Evolutionary conservation across 2,888 invertebrate species (phyloP).

Genomic region (Pachliopta kotzebuea): DNA sequence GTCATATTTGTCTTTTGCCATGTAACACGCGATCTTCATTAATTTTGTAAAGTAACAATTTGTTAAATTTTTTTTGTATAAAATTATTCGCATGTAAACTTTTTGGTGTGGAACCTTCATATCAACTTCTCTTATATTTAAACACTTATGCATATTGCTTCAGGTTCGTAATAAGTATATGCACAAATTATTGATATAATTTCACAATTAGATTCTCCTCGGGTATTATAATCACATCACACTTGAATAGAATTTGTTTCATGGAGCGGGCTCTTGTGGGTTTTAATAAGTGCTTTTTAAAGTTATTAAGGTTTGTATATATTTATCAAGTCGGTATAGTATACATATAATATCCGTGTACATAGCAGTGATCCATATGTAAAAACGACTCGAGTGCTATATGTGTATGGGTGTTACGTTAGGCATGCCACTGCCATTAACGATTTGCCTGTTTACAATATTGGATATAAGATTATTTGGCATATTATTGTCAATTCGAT

Average conservation of each 20-base stretch:
- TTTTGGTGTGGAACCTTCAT: no score
- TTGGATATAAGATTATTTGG: constrained; percentile 37
- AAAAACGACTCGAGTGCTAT: constrained; percentile 68
- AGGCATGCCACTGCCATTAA: constrained; percentile 70
- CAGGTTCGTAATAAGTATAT: constrained; percentile 22
- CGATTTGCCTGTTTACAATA: constrained; percentile 47
- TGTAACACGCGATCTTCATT: no score
- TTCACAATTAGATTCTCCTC: constrained; percentile 34
- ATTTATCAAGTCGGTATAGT: constrained; percentile 72
- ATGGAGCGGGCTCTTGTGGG: constrained; percentile 51
- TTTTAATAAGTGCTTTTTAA: constrained; percentile 69
- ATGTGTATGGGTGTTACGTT: constrained; percentile 62
- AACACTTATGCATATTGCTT: constrained; percentile 26
- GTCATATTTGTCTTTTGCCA: no score
- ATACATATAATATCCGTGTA: constrained; percentile 63
- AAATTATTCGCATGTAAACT: no score
- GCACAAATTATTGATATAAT: constrained; percentile 32
- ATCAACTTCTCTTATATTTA: constrained; percentile 13
- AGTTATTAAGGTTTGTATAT: constrained; percentile 69
- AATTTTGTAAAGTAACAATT: no score
- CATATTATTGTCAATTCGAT: constrained; percentile 35
- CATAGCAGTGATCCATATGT: constrained; percentile 60
- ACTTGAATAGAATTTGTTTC: constrained; percentile 39
- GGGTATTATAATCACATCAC: constrained; percentile 32
- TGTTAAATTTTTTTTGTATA: no score